A percentile compares a stretch with the other conserved stretches of the same genome.
Conservation (phyloP, 1,140 invertebrate species). For the Lamellibrachia luymesi region DNA sequence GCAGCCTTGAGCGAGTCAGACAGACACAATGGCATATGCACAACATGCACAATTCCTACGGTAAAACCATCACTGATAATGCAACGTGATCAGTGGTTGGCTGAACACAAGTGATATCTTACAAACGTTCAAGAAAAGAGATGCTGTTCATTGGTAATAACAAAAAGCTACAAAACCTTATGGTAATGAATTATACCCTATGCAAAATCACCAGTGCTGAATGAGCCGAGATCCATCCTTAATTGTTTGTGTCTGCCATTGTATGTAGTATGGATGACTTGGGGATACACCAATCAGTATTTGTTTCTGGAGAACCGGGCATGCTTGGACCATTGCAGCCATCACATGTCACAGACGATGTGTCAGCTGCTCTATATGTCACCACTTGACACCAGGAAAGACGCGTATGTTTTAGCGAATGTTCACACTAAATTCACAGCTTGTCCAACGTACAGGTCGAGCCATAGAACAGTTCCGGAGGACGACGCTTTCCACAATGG, state of each 20-base stretch:
- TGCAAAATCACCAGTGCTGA: background rate
- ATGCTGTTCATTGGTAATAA: background rate
- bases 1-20: too few species aligned
- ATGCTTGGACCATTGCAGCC: background rate
- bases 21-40: too few species aligned
- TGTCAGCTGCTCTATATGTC: background rate
- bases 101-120: background rate
- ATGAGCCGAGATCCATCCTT: background rate
- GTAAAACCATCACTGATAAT: background rate
- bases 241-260: background rate
- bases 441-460: background rate
- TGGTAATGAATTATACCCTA: background rate
- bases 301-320: background rate
- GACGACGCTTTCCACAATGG: background rate
- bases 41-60: too few species aligned
- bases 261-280: background rate
- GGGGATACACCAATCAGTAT: background rate
- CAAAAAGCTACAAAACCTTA: slow-evolving; percentile 1
- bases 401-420: background rate
- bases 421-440: background rate
- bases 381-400: background rate
- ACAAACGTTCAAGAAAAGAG: background rate
- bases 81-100: background rate
- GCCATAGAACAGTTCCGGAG: background rate
- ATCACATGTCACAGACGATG: background rate